Percentiles rank a stretch among this genome's conserved stretches.
Evolutionary conservation across 2,797 vertebrate species (phyloP).

Genomic region (Galagoides demidoff): DNA sequence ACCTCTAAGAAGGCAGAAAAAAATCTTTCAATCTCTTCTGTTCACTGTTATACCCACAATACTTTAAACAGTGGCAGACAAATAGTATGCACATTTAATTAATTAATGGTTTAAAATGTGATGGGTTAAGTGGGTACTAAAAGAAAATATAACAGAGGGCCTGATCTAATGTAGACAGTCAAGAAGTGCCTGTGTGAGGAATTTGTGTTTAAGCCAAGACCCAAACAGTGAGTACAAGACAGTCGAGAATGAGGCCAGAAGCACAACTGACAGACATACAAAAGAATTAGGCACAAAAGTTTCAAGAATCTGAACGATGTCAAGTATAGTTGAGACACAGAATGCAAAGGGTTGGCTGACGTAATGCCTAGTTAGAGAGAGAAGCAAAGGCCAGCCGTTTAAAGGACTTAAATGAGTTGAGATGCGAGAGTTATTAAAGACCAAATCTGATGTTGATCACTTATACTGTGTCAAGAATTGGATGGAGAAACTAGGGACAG

Average conservation of each 20-base stretch:
- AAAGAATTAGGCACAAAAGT: neutral
- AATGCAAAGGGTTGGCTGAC: neutral
- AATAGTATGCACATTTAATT: neutral
- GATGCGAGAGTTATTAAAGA: neutral
- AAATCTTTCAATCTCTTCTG: neutral
- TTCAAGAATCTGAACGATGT: neutral
- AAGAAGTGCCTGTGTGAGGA: neutral
- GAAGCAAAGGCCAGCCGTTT: neutral
- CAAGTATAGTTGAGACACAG: neutral
- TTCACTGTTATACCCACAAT: neutral
- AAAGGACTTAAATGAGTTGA: conserved; percentile 17
- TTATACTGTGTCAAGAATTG: neutral
- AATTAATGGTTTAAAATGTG: neutral
- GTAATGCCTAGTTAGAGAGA: neutral
- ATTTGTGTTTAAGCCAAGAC: neutral
- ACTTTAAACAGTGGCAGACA: conserved; percentile 10
- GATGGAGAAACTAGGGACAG: too few species aligned
- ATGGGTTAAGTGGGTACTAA: neutral
- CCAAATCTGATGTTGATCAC: neutral
- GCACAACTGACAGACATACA: neutral
- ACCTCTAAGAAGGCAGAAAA: neutral
- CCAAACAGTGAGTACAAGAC: neutral
- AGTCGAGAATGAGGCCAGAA: neutral
- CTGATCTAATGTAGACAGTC: neutral
- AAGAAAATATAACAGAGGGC: neutral